Percentiles rank a stretch among this genome's conserved stretches.
These are phyloP conservation scores for Pollenia griseotomentosa DNA, from an alignment of 2,888 invertebrate species.

Conservation along the genomic window DNA sequence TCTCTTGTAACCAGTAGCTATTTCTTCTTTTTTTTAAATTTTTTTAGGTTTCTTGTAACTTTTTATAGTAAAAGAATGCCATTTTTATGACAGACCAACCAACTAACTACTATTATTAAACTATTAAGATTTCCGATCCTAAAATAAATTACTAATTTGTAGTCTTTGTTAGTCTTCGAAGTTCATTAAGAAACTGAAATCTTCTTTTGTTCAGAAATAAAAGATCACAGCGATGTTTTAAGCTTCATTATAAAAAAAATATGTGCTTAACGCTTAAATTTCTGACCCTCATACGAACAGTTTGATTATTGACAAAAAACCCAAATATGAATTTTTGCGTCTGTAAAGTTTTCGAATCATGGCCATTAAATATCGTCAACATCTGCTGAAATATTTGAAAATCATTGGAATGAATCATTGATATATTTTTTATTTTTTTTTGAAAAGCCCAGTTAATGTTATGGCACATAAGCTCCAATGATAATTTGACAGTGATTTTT, in stretches of 20 bases:
- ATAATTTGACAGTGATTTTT: not conserved
- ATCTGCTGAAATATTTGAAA: not conserved
- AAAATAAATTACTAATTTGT: constrained; percentile 15
- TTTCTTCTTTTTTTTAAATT: not conserved
- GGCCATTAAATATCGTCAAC: constrained; percentile 20
- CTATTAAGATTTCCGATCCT: constrained; percentile 49
- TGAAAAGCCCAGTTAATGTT: constrained; percentile 10
- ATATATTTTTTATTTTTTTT: not conserved
- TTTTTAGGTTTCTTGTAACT: not conserved
- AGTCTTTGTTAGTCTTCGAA: not conserved
- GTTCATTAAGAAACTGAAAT: not conserved
- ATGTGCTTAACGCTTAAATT: too few species aligned
- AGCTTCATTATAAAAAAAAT: not conserved
- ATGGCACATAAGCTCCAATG: constrained; percentile 10
- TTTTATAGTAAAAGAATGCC: constrained; percentile 15
- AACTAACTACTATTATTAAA: constrained; percentile 32
- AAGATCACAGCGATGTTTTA: not conserved
- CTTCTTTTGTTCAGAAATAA: not conserved
- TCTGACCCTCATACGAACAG: too few species aligned
- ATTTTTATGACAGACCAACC: constrained; percentile 39
- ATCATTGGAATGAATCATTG: constrained; percentile 22
- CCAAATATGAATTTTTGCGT: constrained; percentile 27
- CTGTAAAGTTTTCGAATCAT: constrained; percentile 17
- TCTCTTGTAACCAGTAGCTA: constrained; percentile 45
- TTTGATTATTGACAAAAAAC: not conserved